These are phyloP conservation scores for Masticophis lateralis DNA, from an alignment of 2,797 vertebrate species.

Conservation along the genomic window DNA sequence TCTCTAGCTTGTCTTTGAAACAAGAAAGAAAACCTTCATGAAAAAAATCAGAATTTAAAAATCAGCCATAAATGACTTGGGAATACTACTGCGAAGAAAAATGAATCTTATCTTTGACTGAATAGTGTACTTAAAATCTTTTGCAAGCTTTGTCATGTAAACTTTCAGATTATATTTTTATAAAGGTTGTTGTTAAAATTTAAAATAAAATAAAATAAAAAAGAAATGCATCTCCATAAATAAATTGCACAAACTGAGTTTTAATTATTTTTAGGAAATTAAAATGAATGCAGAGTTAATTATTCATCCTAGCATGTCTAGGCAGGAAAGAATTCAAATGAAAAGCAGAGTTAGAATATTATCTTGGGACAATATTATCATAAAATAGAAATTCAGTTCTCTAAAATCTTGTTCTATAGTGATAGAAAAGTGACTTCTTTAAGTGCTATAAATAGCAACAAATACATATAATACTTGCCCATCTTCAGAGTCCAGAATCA, in stretches of 20 bases:
- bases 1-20: background rate
- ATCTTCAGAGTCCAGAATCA: background rate
- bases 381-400: background rate
- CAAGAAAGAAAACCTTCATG: background rate
- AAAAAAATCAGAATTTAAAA: conserved; percentile 15
- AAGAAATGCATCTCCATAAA: background rate
- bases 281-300: conserved; percentile 16
- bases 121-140: background rate
- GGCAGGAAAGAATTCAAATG: conserved; percentile 8
- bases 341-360: conserved; percentile 5
- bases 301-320: conserved; percentile 14
- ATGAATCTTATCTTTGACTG: conserved; percentile 11
- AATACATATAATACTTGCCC: background rate
- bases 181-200: background rate
- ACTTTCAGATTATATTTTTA: background rate
- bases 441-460: background rate
- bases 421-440: background rate
- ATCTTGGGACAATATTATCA: conserved; percentile 15
- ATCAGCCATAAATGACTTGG: background rate
- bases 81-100: conserved; percentile 10
- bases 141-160: background rate
- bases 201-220: background rate
- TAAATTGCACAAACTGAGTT: background rate
- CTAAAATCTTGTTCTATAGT: background rate
- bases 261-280: conserved; percentile 30